Evolutionary conservation across 2,888 invertebrate genomes (phyloP).

Genomic region (Dromius quadrimaculatus): DNA sequence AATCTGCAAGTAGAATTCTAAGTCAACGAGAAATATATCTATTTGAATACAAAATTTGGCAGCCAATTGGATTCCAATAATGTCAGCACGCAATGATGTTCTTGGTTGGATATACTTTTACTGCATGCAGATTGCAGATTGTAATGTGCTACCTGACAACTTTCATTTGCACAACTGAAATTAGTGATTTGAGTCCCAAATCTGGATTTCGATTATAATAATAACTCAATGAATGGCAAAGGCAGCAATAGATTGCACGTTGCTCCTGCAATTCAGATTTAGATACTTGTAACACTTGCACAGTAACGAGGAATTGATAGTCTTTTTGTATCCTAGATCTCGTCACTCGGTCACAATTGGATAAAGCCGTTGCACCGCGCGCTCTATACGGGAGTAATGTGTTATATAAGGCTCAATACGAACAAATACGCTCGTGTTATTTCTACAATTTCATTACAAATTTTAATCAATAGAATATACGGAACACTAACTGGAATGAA

Average conservation of each 20-base stretch:
- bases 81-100: too few relatives aligned
- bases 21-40: too few relatives aligned
- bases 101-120: too few relatives aligned
- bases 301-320: slow-evolving; percentile 50
- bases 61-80: too few relatives aligned
- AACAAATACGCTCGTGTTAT: slow-evolving; percentile 20
- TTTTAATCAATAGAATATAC: slow-evolving; percentile 50
- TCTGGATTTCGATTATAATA: too few relatives aligned
- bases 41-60: too few relatives aligned
- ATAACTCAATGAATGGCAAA: slow-evolving; percentile 9
- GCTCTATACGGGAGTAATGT: slow-evolving; percentile 26
- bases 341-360: slow-evolving; percentile 43
- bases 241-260: background rate
- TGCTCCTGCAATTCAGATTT: slow-evolving; percentile 34
- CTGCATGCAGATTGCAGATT: too few relatives aligned
- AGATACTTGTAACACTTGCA: slow-evolving; percentile 50
- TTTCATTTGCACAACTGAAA: too few relatives aligned
- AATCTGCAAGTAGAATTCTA: too few relatives aligned
- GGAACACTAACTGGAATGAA: slow-evolving; percentile 48
- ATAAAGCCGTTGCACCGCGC: slow-evolving; percentile 21
- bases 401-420: background rate
- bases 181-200: too few relatives aligned
- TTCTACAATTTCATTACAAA: slow-evolving; percentile 41
- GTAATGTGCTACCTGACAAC: too few relatives aligned
- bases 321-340: slow-evolving; percentile 49